Base-by-base conservation (phyloP, 2,113 vertebrate species). In the Manacus vitellinus region DNA sequence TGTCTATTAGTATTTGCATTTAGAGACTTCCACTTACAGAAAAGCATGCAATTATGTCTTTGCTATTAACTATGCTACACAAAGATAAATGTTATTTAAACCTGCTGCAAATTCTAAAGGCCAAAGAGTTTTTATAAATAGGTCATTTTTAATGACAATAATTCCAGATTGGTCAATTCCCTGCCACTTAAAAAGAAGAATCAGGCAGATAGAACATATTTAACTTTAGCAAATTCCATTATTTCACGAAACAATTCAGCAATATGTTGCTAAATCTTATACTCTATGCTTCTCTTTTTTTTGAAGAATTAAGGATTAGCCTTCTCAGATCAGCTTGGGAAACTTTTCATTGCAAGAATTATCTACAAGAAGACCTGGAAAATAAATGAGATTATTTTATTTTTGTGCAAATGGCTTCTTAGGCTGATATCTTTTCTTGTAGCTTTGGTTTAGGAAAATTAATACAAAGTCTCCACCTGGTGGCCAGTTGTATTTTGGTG, bases 401-500 rank as follows among this genome's bases (percentile, higher is more conserved):
- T 95, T 96, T 96, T 95, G 39, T 71, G 58, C 62, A 95, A 95
- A 96, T 92, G 67, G 51, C 61, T 82, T 93, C 80, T 91, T 89
- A 78, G 14, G 39, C 67, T 68, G 62, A 18, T 71, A 75, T 6
- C 62, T 86, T 78, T 82, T 88, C 89, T 67, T 20, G 6, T 5
- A 76, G 43, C 31, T 82, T 41, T 3, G 1, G 25, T 17, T 71
- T 86, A 93, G 30, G 37, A 55, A 97, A 97, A 96, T n/a, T 96
- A 97, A 94, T 95, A 82, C 94, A 94, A 97, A 65, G 95, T 95
- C 96, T 96, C 97, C 97, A 97, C 43, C 97, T 97, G 88, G 95
- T 97, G 97, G 97, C 67, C 65, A 95, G 31, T 12, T 4, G 5
- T 23, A 78, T 90, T 84, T 63, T 52, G 31, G 30, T 54, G 49